Evolutionary conservation across 1,140 invertebrate genomes (phyloP).

Genomic region (Penaeus vannamei): DNA sequence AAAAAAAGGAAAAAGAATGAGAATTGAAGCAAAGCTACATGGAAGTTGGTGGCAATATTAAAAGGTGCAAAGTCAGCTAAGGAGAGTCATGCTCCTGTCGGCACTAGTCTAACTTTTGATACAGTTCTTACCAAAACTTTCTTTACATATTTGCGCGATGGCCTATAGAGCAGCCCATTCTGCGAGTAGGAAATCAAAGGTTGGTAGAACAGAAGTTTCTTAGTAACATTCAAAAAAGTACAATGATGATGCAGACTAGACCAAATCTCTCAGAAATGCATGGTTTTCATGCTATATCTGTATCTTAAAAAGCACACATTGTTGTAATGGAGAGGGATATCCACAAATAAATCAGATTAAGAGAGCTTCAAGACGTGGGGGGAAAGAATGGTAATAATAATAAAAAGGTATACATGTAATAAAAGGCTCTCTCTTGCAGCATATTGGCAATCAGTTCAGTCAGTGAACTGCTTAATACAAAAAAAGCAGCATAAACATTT

Average conservation of each 20-base stretch:
- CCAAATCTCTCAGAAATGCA: slow-evolving; percentile 33
- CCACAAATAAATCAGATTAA: too few species aligned
- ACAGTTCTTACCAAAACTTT: slow-evolving; percentile 59
- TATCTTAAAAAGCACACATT: slow-evolving; percentile 1
- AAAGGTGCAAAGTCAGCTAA: slow-evolving; percentile 28
- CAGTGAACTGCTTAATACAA: too few species aligned
- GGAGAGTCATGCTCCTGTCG: not conserved
- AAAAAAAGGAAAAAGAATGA: not conserved
- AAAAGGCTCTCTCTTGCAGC: too few species aligned
- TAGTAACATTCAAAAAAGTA: not conserved
- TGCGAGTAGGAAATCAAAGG: slow-evolving; percentile 38
- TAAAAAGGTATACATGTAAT: too few species aligned
- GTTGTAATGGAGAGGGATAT: not conserved
- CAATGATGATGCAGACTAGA: not conserved
- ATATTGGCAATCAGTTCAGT: too few species aligned
- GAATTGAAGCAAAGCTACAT: slow-evolving; percentile 26
- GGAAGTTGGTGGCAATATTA: slow-evolving; percentile 1
- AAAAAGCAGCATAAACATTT: too few species aligned
- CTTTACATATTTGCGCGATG: slow-evolving; percentile 56
- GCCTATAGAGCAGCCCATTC: slow-evolving; percentile 34
- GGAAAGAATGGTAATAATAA: too few species aligned
- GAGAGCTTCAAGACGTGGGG: too few species aligned
- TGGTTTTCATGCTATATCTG: slow-evolving; percentile 10
- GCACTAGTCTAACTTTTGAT: slow-evolving; percentile 16
- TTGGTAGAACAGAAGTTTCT: slow-evolving; percentile 11